Base-by-base conservation (phyloP, 2,888 invertebrate genomes). In the Drosophila percnosoma region DNA sequence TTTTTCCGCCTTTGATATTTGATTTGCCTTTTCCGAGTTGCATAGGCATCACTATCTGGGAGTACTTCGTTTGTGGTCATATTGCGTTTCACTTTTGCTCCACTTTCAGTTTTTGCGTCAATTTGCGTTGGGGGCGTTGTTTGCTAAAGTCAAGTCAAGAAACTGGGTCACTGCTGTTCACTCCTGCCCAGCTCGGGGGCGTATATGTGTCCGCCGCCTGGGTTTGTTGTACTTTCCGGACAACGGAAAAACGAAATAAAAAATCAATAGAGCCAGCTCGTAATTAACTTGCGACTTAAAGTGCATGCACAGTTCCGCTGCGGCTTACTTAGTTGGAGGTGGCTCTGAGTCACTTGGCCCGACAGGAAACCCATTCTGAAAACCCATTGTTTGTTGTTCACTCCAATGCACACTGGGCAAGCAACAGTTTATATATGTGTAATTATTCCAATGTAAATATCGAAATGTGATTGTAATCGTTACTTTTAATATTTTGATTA, bases 81-180 rank as follows among this genome's bases (percentile, higher is more conserved):
- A 91, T 91, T 91, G 90, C 91, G 91, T 91, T 91, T 91, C 91
- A 91, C 90, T 90, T 91, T 91, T 91, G 87, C 91, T 91, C 82
- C 78, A 83, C 84, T 83, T 80, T 75, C 75, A 60, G 75, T 80
- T 82, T 86, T 86, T 80, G 82, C 78, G 63, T 81, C 81, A 62
- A 72, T 78, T 81, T 75, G 67, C 81, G 68, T 77, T 74, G 83
- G 73, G 78, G 85, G 83, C 83, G 81, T 83, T 87, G 81, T 82
- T 85, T 82, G 82, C 72, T 63, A 54, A 55, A 51, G 51, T 55
- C 55, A 74, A 71, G 70, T 68, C 78, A 66, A 59, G 59, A 75
- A 87, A 85, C 76, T 89, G 70, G 87, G 87, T 87, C 87, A 89
- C 81, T 73, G 80, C 71, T 77, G 78, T 73, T 69, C 61, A 24